Percentiles rank a stretch among this genome's conserved stretches.
These are phyloP conservation scores for Drosophila niveifrons DNA, from an alignment of 2,888 invertebrate genomes.

Conservation along the genomic window DNA sequence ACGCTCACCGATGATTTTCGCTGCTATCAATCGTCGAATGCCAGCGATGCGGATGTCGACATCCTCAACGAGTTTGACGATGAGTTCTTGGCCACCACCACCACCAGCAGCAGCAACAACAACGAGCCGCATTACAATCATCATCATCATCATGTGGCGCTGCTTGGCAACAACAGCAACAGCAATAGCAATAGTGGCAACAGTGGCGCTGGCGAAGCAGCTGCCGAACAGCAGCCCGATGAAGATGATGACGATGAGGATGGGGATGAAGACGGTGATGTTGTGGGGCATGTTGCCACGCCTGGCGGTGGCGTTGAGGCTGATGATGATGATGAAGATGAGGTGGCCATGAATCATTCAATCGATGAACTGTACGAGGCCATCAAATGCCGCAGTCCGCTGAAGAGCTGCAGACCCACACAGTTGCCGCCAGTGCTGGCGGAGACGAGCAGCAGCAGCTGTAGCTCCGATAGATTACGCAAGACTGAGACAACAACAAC, in stretches of 20 bases:
- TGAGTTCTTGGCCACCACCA: constrained; percentile 62
- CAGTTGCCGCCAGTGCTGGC: constrained; percentile 29
- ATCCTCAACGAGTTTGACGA: constrained; percentile 84
- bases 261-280: constrained; percentile 32
- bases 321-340: constrained; percentile 61
- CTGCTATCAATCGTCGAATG: constrained; percentile 84
- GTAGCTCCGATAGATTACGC: constrained; percentile 30
- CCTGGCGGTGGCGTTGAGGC: background rate
- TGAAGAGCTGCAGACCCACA: constrained; percentile 40
- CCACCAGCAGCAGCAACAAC: too few species aligned
- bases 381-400: constrained; percentile 85
- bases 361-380: constrained; percentile 90
- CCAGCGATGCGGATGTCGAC: constrained; percentile 83
- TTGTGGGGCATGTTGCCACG: constrained; percentile 11
- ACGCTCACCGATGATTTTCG: constrained; percentile 86
- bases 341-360: constrained; percentile 80
- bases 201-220: constrained; percentile 74
- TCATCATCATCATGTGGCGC: constrained; percentile 1
- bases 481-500: constrained; percentile 31
- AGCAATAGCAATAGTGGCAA: constrained; percentile 18
- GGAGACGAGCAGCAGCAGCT: constrained; percentile 19
- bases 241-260: constrained; percentile 47
- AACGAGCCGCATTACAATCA: constrained; percentile 27
- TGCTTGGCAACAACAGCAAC: constrained; percentile 50
- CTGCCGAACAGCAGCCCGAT: constrained; percentile 52